These are phyloP conservation scores for Xiphophorus birchmanni DNA, from an alignment of 2,797 vertebrate genomes.

Conservation along the genomic window DNA sequence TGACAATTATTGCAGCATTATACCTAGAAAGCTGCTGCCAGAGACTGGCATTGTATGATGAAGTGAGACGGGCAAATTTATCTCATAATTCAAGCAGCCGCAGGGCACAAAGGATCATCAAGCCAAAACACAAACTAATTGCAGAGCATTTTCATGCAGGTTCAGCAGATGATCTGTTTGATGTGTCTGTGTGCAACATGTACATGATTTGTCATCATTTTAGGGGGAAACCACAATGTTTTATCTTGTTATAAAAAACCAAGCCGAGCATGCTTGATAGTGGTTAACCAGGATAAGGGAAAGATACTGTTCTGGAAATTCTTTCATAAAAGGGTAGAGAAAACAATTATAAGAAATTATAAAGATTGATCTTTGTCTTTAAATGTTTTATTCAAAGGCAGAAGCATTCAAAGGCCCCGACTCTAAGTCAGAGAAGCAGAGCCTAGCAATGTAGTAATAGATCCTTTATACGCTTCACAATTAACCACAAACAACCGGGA, in stretches of 20 bases:
- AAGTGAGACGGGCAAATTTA: constrained; percentile 68
- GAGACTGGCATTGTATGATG: constrained; percentile 41
- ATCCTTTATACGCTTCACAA: no score
- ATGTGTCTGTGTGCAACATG: constrained; percentile 38
- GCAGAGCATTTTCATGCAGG: constrained; percentile 62
- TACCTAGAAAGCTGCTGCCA: constrained; percentile 10
- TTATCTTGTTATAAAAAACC: constrained; percentile 60
- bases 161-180: constrained; percentile 61
- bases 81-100: constrained; percentile 56
- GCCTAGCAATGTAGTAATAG: no score
- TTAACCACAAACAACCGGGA: no score
- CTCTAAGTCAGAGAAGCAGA: no score
- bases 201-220: constrained; percentile 50
- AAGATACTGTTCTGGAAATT: constrained; percentile 29
- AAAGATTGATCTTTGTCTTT: no score
- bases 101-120: constrained; percentile 62
- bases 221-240: constrained; percentile 76
- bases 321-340: no score
- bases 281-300: constrained; percentile 65
- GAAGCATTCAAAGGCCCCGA: no score
- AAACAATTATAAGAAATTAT: no score
- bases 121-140: constrained; percentile 79
- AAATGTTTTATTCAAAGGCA: no score
- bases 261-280: constrained; percentile 53
- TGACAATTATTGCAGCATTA: constrained; percentile 7